phyloP scores from a whole-genome alignment of 2,888 invertebrate species.

The Brenthis hecate region DNA sequence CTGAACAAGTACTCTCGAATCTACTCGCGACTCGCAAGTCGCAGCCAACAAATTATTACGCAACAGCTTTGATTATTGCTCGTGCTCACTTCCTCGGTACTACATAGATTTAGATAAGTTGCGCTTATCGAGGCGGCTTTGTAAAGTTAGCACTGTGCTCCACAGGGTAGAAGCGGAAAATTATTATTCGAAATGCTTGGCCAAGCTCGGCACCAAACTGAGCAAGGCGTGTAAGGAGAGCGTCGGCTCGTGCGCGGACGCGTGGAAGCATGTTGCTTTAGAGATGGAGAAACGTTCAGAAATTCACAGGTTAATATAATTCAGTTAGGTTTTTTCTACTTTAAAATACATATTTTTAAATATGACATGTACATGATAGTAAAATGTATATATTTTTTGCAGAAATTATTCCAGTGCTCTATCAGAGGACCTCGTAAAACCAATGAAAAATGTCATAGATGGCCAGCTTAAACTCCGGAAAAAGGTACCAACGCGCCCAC shows the following conservation, averaged over 20 bases:
- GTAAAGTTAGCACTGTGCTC: slow-evolving; percentile 43
- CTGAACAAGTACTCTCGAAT: background rate
- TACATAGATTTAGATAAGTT: slow-evolving; percentile 7
- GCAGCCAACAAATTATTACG: slow-evolving; percentile 10
- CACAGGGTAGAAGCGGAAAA: slow-evolving; percentile 94
- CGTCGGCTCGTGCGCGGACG: slow-evolving; percentile 91
- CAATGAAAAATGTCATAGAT: slow-evolving; percentile 88
- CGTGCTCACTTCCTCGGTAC: slow-evolving; percentile 7
- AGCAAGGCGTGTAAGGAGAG: slow-evolving; percentile 91
- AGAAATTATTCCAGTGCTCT: slow-evolving; percentile 90
- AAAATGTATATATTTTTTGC: slow-evolving; percentile 48
- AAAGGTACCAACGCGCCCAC: slow-evolving; percentile 69
- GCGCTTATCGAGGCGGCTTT: background rate
- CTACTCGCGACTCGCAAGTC: slow-evolving; percentile 22
- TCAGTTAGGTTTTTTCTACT: background rate
- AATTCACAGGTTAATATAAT: slow-evolving; percentile 85
- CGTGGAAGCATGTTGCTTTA: slow-evolving; percentile 95
- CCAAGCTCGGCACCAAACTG: slow-evolving; percentile 93
- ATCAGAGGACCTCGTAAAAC: slow-evolving; percentile 94
- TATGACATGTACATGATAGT: background rate
- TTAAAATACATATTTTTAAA: background rate
- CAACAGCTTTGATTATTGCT: slow-evolving; percentile 2
- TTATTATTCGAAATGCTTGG: slow-evolving; percentile 94
- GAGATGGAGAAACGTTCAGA: slow-evolving; percentile 97
- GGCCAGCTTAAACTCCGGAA: slow-evolving; percentile 88